A percentile compares a stretch with the other conserved stretches of the same genome.
phyloP scores from a whole-genome alignment of 2,888 invertebrate species.

The Unio pictorum region DNA sequence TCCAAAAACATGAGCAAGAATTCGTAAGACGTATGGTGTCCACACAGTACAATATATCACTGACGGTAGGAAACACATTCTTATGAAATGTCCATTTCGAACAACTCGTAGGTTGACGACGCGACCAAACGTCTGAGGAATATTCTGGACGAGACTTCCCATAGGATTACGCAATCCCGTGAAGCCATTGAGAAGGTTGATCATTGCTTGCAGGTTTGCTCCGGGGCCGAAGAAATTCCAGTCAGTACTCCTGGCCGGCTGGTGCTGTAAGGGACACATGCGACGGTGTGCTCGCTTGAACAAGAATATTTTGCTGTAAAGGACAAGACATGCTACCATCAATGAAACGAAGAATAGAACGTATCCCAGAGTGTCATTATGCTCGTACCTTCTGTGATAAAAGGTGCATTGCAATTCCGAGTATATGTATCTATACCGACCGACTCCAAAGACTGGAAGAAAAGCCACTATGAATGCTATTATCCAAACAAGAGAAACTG shows the following conservation, averaged over 20 bases:
- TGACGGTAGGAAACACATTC: conserved; percentile 58
- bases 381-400: conserved; percentile 55
- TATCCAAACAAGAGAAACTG: conserved; percentile 57
- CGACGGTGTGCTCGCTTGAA: conserved; percentile 60
- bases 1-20: conserved; percentile 55
- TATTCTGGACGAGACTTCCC: conserved; percentile 39
- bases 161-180: conserved; percentile 45
- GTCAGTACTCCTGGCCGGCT: conserved; percentile 61
- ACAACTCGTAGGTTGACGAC: conserved; percentile 56
- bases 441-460: conserved; percentile 64
- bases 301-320: conserved; percentile 59
- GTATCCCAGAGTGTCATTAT: conserved; percentile 64
- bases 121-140: conserved; percentile 45
- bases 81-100: conserved; percentile 60
- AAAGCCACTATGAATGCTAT: conserved; percentile 61
- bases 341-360: conserved; percentile 57
- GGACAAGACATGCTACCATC: conserved; percentile 43
- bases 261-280: conserved; percentile 60
- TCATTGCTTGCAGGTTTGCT: conserved; percentile 59
- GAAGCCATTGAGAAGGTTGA: conserved; percentile 62
- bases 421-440: conserved; percentile 58
- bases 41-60: conserved; percentile 50
- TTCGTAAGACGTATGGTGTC: conserved; percentile 57
- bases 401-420: conserved; percentile 64
- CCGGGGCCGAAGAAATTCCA: conserved; percentile 67